These are phyloP conservation scores for Horisme vitalbata DNA, from an alignment of 2,888 invertebrate genomes.

Conservation along the genomic window DNA sequence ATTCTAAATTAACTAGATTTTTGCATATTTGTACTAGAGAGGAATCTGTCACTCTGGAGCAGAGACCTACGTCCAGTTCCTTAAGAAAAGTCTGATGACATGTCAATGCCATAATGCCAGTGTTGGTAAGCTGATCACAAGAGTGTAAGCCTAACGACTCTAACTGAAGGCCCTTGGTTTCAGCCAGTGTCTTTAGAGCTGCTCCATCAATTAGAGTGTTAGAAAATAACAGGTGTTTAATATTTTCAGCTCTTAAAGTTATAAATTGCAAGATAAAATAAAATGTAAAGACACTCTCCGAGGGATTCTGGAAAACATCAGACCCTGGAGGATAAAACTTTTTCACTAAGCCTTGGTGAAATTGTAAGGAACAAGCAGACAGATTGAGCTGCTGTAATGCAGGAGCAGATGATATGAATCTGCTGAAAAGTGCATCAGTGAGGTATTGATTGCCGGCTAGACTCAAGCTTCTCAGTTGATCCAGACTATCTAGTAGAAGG, in stretches of 20 bases:
- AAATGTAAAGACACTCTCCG: constrained; percentile 88
- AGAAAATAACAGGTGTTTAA: constrained; percentile 85
- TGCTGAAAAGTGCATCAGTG: constrained; percentile 88
- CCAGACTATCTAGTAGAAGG: constrained; percentile 66
- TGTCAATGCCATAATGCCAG: constrained; percentile 81
- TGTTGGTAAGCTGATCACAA: constrained; percentile 85
- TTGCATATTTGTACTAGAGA: constrained; percentile 84
- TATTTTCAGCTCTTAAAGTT: constrained; percentile 69
- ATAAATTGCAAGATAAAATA: constrained; percentile 84
- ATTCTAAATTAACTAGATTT: constrained; percentile 81
- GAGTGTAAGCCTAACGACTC: constrained; percentile 75
- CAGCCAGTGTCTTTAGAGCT: constrained; percentile 81
- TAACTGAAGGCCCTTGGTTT: constrained; percentile 77
- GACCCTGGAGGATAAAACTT: constrained; percentile 84
- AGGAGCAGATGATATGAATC: constrained; percentile 84
- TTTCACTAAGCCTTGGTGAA: constrained; percentile 86
- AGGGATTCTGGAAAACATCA: constrained; percentile 71
- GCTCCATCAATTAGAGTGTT: constrained; percentile 86
- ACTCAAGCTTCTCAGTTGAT: constrained; percentile 82
- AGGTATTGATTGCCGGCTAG: constrained; percentile 87
- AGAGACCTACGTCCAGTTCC: constrained; percentile 85
- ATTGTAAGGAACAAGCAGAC: constrained; percentile 87
- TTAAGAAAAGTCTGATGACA: constrained; percentile 79
- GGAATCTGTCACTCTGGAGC: constrained; percentile 85
- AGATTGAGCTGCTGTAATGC: constrained; percentile 84